Evolutionary conservation across 2,797 vertebrate species (phyloP).

Genomic region (Lophotriccus pileatus): DNA sequence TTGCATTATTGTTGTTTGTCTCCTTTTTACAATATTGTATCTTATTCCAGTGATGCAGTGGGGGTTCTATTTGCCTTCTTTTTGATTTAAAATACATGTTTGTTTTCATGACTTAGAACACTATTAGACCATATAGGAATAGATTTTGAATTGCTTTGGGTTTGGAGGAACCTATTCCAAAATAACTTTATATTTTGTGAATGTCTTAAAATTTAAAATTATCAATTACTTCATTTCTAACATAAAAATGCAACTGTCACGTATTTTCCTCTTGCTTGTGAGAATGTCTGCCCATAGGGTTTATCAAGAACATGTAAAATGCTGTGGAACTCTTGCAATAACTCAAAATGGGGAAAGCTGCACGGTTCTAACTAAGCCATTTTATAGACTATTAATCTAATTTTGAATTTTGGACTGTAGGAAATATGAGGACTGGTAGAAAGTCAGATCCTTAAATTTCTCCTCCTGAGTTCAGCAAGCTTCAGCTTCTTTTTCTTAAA

Average conservation of each 20-base stretch:
- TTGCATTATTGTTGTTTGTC: neutral
- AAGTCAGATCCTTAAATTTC: neutral
- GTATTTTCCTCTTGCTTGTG: neutral
- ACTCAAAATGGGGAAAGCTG: neutral
- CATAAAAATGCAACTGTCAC: neutral
- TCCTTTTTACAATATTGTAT: neutral
- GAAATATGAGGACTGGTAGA: neutral
- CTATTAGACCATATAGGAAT: neutral
- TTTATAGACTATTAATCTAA: neutral
- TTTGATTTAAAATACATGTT: neutral
- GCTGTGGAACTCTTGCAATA: neutral
- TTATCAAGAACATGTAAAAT: neutral
- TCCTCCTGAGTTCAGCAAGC: neutral
- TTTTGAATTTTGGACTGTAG: neutral
- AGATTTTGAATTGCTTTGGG: neutral
- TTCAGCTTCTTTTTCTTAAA: neutral
- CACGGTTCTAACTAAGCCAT: neutral
- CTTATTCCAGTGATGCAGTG: neutral
- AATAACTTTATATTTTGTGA: neutral
- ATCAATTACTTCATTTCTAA: neutral
- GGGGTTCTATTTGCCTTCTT: neutral
- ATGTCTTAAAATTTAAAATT: neutral
- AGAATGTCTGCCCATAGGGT: neutral
- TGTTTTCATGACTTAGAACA: neutral
- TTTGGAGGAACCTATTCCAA: neutral